Evolutionary conservation across 2,113 vertebrate genomes (phyloP), one percentile per base, ranked within the genome.

Genomic region (Oplegnathus fasciatus): DNA sequence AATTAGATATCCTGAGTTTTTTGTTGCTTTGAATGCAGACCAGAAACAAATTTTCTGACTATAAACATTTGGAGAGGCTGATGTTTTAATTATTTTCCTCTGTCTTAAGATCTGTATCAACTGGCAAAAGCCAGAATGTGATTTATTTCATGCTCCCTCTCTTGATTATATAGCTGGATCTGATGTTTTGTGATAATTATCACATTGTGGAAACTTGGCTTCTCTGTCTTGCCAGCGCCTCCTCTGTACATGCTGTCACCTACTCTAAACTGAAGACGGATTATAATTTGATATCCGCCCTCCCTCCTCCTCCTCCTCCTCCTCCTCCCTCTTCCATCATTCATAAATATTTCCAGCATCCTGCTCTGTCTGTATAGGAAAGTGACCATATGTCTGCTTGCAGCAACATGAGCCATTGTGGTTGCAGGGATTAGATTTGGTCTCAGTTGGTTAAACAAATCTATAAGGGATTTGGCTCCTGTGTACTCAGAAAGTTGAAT

Each of bases 151-250:
- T 0, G 2, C 37, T 58, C 55, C 10, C 9, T 24, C 18, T 52
- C 1, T 11, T 81, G 68, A 84, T 81, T 81, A 60, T 65, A 77
- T 30, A 42, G 9, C 40, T 67, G 83, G 66, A 50, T 52, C n/a
- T 65, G 46, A 73, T 74, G n/a, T 61, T 69, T 42, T 57, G 54
- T 52, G 42, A 75, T 78, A 78, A 88, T 75, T 69, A 72, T 80
- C 75, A 61, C 26, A 1, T 48, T 44, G 61, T 78, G 85, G 76
- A 89, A 87, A 85, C 68, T 64, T 72, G 76, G 80, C 61, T 9
- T 30, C 62, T 73, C 9, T 3, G 28, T 9, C 17, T 50, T 62
- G 79, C 62, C 83, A 75, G 62, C 46, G 2, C 55, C 44, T 37
- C 61, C 26, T 24, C 42, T 67, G 14, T 42, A 14, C 26, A 7